phyloP scores from a whole-genome alignment of 2,113 vertebrate species.

The Cynopterus brachyotis region DNA sequence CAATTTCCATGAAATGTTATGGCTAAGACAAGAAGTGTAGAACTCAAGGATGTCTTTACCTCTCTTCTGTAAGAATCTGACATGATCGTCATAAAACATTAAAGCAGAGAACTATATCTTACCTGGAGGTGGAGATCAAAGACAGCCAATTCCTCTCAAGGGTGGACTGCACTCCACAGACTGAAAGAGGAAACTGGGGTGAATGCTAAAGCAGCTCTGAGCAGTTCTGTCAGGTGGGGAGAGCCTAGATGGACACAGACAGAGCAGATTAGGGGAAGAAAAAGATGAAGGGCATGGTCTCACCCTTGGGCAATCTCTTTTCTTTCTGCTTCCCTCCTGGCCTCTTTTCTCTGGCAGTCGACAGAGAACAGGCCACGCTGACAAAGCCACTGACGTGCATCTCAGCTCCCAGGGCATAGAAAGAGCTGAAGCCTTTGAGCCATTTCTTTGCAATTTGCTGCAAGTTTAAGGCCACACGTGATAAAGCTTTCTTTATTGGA shows the following conservation, averaged over 20 bases:
- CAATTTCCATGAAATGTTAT: neutral
- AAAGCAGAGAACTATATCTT: conserved; percentile 55
- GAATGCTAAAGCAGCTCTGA: neutral
- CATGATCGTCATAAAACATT: neutral
- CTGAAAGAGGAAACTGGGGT: neutral
- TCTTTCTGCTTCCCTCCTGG: conserved; percentile 60
- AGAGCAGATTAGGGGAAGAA: neutral
- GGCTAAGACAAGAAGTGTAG: neutral
- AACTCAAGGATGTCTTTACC: neutral
- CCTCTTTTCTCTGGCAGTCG: conserved; percentile 74
- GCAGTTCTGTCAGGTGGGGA: neutral
- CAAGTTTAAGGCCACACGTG: conserved; percentile 84
- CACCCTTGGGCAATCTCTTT: conserved; percentile 47
- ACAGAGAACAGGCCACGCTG: conserved; percentile 56
- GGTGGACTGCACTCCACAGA: neutral
- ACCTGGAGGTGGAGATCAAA: conserved; percentile 61
- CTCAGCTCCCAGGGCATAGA: conserved; percentile 74
- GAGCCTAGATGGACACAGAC: conserved; percentile 5
- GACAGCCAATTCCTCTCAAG: neutral
- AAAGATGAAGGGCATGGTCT: conserved; percentile 45
- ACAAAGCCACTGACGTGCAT: conserved; percentile 60
- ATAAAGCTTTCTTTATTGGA: conserved; percentile 82
- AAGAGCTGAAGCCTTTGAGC: conserved; percentile 69
- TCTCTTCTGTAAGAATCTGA: neutral
- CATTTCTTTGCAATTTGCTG: conserved; percentile 80